Evolutionary conservation across 2,888 invertebrate genomes (phyloP), one percentile per base, ranked within the genome.

Genomic region (Gastracanthus pulcherrimus): DNA sequence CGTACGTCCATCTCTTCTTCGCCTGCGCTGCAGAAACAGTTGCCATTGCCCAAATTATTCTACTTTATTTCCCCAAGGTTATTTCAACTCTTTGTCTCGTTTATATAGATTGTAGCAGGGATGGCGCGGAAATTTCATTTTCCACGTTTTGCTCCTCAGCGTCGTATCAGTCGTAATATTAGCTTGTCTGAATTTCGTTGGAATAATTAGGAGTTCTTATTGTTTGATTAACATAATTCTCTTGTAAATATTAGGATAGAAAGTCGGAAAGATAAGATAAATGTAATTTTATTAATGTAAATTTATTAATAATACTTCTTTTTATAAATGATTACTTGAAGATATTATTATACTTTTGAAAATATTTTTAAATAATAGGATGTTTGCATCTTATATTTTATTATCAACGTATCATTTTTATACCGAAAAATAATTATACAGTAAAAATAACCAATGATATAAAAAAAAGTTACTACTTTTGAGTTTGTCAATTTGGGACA

Each of bases 21-120:
- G 13, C 23, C 51, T 16, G 1, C 34, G 3, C 13, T 7, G 45
- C 81, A 78, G 71, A 31, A 26, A 11, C 45, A 38, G 75, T 64
- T 70, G 82, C 80, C 80, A 82, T 82, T 80, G 80, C 76, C 75
- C 77, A 66, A 82, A 82, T 82, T 82, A 80, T 82, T 82, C 82
- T 55, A 80, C 82, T 82, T 76, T 80, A 80, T 64, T n/a, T 62
- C 62, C 45, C 74, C 77, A 64, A 66, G 79, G 78, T 75, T 72
- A 62, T 79, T 79, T 76, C 74, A 79, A 82, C 82, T 80, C 77
- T 80, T 80, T 82, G 74, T 82, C 80, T 80, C 74, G 64, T 82
- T 80, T 77, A 79, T 71, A 82, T 80, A 80, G 72, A 82, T 80
- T 80, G 71, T 76, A 74, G 38, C 36, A 34, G 70, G 62, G 55